Evolutionary conservation across 2,888 invertebrate genomes (phyloP), one percentile per base, ranked within the genome.

Genomic region (Dolichomitus sp.): DNA sequence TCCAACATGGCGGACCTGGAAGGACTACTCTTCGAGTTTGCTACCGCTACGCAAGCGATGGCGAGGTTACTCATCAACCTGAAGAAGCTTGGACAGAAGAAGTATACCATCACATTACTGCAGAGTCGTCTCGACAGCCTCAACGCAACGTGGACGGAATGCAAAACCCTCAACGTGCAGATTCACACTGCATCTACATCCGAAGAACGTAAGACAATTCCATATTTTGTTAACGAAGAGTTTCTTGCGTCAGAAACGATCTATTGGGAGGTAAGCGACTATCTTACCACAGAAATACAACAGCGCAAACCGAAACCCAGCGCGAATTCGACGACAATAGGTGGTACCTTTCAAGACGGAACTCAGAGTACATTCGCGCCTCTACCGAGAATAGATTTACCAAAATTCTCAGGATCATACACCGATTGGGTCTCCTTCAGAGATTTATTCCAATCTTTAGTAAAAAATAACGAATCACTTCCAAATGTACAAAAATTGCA

Each of bases 341-440:
- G 27, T 23, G 11, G 42, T 7, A 42, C 42, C 0, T 14, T 42
- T 63, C 40, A 7, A 12, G 3, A 61, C 19, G 37, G 61, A 40
- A 40, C 40, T 61, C 61, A 5, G 4, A 4, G 12, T 19, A 61
- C 11, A 40, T 12, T 4, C 40, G 40, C 40, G 0, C 40, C n/a
- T n/a, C 52, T 54, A 0, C 52, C 68, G 3, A 17, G 37, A 33
- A 69, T 69, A 33, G 19, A 17, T 0, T 12, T 70, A 0, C 70
- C 70, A 4, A 54, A 54, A 12, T 69, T 69, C 2, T 23, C 69
- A 5, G 54, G 69, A 4, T 23, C 12, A 6, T 69, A 42, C 7
- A 40, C 54, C 0, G 69, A 54, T 7, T 69, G 69, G 69, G n/a
- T 14, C 37, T 40, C 69, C 6, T 69, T 54, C 54, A 1, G 40